A percentile compares a stretch with the other conserved stretches of the same genome.
These are phyloP conservation scores for Cyprinodon diabolis DNA, from an alignment of 2,797 vertebrate genomes.

Conservation along the genomic window DNA sequence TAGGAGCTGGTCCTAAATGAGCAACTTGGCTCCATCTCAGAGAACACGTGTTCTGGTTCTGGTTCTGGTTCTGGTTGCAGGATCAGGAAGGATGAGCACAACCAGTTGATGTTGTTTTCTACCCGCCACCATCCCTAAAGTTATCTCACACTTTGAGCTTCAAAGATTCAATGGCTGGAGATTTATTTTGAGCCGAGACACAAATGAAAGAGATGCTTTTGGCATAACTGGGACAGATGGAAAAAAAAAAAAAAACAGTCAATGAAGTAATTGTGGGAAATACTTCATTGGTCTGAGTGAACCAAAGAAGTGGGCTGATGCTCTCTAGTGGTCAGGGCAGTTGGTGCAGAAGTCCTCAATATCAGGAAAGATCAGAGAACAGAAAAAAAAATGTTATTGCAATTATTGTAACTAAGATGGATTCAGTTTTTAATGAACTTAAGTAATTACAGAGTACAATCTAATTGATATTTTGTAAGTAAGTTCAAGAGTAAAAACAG, in stretches of 20 bases:
- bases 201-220: conserved; percentile 19
- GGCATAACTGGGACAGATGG: conserved; percentile 57
- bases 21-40: conserved; percentile 10
- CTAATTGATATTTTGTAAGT: too few relatives aligned
- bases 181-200: background rate
- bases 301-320: conserved; percentile 22
- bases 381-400: too few relatives aligned
- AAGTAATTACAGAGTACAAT: too few relatives aligned
- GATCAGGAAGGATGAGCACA: background rate
- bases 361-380: too few relatives aligned
- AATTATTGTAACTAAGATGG: too few relatives aligned
- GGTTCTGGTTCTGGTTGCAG: background rate
- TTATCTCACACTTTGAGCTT: background rate
- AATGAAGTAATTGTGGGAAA: conserved; percentile 42
- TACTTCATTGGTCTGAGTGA: background rate
- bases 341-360: background rate
- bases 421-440: too few relatives aligned
- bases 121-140: background rate
- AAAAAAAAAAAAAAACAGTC: background rate
- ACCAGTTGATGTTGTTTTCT: background rate
- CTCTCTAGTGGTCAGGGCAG: conserved; percentile 36
- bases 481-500: too few relatives aligned
- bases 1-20: conserved; percentile 25
- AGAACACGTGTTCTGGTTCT: conserved; percentile 1
- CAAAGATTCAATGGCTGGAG: background rate